Evolutionary conservation across 1,140 invertebrate genomes (phyloP).

Genomic region (Leptopilina boulardi): DNA sequence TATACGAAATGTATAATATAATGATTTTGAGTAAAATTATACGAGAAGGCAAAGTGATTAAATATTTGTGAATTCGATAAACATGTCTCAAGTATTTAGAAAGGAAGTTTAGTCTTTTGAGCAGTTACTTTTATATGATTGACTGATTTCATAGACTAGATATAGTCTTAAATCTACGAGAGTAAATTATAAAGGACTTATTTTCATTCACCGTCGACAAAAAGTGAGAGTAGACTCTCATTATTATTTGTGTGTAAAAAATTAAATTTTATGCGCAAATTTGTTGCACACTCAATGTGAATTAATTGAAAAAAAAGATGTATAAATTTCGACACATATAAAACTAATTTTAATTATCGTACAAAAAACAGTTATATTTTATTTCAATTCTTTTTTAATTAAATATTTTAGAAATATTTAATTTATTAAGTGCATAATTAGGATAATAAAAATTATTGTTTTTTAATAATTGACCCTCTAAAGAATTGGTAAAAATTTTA

Average conservation of each 20-base stretch:
- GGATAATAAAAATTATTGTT: too few species aligned
- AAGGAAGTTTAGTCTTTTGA: neutral
- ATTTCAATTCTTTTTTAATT: too few species aligned
- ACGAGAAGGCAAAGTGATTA: neutral
- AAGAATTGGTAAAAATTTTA: too few species aligned
- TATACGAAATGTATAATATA: too few species aligned
- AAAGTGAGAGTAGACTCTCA: neutral
- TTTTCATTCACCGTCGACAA: neutral
- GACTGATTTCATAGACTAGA: neutral
- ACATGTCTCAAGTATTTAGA: neutral
- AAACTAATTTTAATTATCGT: too few species aligned
- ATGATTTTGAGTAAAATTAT: too few species aligned
- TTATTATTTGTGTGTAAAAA: neutral
- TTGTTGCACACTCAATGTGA: neutral
- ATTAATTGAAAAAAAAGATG: neutral
- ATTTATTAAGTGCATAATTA: too few species aligned
- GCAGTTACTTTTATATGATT: neutral
- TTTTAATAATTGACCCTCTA: too few species aligned
- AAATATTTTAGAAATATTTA: too few species aligned
- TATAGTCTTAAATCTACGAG: neutral
- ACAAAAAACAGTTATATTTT: too few species aligned
- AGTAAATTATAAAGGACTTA: neutral
- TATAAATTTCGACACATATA: too few species aligned
- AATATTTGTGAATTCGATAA: neutral
- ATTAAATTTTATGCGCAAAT: neutral